A percentile compares a stretch with the other conserved stretches of the same genome.
Conservation (phyloP, 23 tunicate genomes). For the Trididemnum clinides region DNA sequence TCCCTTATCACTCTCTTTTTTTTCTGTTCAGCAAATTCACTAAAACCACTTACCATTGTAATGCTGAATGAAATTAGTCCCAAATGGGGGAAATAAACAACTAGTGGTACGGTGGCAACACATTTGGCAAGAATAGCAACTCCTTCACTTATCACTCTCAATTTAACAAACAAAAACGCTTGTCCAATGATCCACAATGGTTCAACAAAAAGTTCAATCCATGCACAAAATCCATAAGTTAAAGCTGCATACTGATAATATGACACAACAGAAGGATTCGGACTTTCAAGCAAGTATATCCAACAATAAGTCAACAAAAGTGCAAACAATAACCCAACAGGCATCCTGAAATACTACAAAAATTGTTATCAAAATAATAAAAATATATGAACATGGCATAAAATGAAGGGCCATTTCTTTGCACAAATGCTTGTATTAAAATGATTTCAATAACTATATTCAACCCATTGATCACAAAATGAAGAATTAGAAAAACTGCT, state of each 20-base stretch:
- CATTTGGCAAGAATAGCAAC: conserved; percentile 74
- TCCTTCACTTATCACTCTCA: conserved; percentile 79
- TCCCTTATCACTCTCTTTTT: too few relatives aligned
- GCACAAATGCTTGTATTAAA: too few relatives aligned
- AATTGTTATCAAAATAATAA: too few relatives aligned
- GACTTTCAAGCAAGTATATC: conserved; percentile 53
- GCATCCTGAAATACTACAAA: conserved; percentile 51
- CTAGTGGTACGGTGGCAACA: conserved; percentile 45
- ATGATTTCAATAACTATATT: too few relatives aligned
- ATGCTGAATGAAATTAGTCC: conserved; percentile 69
- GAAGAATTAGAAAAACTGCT: too few relatives aligned
- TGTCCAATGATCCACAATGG: conserved; percentile 82
- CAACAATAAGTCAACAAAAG: conserved; percentile 37
- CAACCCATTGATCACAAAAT: too few relatives aligned
- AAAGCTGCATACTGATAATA: conserved; percentile 52
- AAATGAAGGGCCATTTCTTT: too few relatives aligned
- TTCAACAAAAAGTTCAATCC: conserved; percentile 65
- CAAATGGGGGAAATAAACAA: conserved; percentile 63
- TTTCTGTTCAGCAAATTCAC: too few relatives aligned
- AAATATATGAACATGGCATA: too few relatives aligned
- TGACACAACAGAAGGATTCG: conserved; percentile 50
- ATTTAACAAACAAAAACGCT: conserved; percentile 69
- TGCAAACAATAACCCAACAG: conserved; percentile 68
- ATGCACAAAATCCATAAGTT: conserved; percentile 68
- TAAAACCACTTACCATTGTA: conserved; percentile 72